These are phyloP conservation scores for Nothocercus nigrocapillus DNA, from an alignment of 2,113 vertebrate genomes.

Conservation along the genomic window DNA sequence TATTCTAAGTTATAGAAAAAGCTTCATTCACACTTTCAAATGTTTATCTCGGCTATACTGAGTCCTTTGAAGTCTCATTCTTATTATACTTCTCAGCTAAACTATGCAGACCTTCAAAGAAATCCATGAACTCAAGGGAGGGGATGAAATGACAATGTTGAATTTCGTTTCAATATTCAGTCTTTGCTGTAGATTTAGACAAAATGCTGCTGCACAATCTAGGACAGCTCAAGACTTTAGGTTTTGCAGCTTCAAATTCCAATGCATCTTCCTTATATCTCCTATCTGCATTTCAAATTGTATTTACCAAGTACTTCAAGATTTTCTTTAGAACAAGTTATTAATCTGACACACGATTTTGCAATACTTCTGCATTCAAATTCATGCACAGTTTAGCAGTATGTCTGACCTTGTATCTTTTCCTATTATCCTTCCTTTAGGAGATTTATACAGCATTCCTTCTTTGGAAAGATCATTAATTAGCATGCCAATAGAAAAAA, in stretches of 20 bases:
- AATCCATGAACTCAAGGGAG: background rate
- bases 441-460: constrained; percentile 30
- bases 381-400: constrained; percentile 13
- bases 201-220: background rate
- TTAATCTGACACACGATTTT: constrained; percentile 62
- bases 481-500: constrained; percentile 69
- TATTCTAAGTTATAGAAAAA: constrained; percentile 34
- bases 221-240: constrained; percentile 10
- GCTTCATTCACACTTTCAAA: background rate
- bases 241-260: constrained; percentile 40
- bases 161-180: background rate
- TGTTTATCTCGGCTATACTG: constrained; percentile 32
- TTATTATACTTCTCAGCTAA: background rate
- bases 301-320: constrained; percentile 44
- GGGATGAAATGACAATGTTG: background rate
- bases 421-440: constrained; percentile 60
- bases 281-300: constrained; percentile 59
- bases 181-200: background rate
- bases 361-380: constrained; percentile 49
- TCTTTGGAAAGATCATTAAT: constrained; percentile 47
- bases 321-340: constrained; percentile 56
- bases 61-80: constrained; percentile 29
- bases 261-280: background rate
- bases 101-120: background rate
- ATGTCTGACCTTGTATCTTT: background rate